A percentile compares a stretch with the other conserved stretches of the same genome.
Conservation (phyloP, 2,113 vertebrate species). For the Calidris pygmaea region DNA sequence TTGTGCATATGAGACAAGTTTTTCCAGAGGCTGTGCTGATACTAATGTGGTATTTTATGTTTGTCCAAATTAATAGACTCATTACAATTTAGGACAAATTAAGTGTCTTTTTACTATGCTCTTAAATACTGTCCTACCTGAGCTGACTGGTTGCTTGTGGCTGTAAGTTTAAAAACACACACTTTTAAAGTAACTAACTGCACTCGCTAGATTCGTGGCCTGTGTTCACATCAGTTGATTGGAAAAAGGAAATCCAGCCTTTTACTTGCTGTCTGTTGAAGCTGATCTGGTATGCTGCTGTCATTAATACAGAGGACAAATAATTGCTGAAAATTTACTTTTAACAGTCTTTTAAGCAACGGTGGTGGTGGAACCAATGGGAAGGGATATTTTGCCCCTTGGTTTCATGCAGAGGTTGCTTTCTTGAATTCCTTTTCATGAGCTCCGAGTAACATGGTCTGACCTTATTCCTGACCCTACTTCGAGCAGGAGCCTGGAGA, state of each 20-base stretch:
- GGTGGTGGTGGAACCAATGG: background rate
- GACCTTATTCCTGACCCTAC: background rate
- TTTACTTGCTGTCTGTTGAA: background rate
- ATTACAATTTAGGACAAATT: background rate
- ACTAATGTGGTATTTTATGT: background rate
- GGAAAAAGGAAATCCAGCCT: slow-evolving; percentile 14
- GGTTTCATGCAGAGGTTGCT: background rate
- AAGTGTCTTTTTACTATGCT: background rate
- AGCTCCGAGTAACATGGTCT: background rate
- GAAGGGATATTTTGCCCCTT: background rate
- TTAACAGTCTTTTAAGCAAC: background rate
- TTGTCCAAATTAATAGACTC: background rate
- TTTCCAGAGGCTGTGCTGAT: background rate
- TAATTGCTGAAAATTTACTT: background rate
- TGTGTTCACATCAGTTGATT: background rate
- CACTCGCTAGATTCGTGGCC: background rate
- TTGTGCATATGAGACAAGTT: background rate
- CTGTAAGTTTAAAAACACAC: background rate
- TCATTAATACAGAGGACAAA: background rate
- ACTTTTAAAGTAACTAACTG: background rate
- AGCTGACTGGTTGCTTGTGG: background rate
- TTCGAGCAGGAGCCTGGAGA: background rate
- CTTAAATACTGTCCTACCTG: background rate
- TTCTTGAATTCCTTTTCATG: background rate
- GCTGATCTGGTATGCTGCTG: background rate